Base-by-base conservation (phyloP, 2,113 vertebrate genomes). In the Pachyramphus minor region DNA sequence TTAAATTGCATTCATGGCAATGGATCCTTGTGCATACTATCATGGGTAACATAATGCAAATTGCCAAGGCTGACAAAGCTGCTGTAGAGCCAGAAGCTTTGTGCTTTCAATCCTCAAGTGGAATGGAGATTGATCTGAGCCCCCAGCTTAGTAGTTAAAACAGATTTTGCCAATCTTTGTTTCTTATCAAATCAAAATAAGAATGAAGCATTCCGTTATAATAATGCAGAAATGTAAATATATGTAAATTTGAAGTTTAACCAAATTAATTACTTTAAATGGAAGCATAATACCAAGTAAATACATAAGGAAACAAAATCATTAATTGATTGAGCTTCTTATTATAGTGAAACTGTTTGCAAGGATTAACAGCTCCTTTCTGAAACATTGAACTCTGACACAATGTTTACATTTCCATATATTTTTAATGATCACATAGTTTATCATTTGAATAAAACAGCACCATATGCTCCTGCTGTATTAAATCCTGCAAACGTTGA, bases 341-440 rank as follows among this genome's bases (percentile, higher is more conserved):
- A 44, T 86, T 87, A 39, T 62, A 82, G 69, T 72, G 76, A 94
- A 94, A 90, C 22, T 44, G 58, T 94, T 76, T 72, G 42, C 14
- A 52, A 91, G 75, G 74, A 96, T 95, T 97, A 92, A 92, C 77
- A 87, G 30, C 69, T 90, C 30, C 58, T 80, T 92, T 87, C 75
- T 93, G 84, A 96, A 85, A 80, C 42, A 47, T 27, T 92, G 84
- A 94, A 84, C 86, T 86, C 87, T 93, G 84, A 94, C 95, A 91
- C 1, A 5, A 41, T 92, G 82, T 90, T 96, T 96, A 94, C 90
- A 93, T 82, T 93, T 91, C 83, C 94, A 85, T 96, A 72, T 92
- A 94, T 94, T 96, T 96, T 94, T 93, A 93, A 96, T 89, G 95
- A 96, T 89, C 45, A 72, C 88, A 84, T 63, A 87, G 44, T 96